Evolutionary conservation across 2,797 vertebrate species (phyloP), one percentile per base, ranked within the genome.

Genomic region (Epinephelus malabaricus): DNA sequence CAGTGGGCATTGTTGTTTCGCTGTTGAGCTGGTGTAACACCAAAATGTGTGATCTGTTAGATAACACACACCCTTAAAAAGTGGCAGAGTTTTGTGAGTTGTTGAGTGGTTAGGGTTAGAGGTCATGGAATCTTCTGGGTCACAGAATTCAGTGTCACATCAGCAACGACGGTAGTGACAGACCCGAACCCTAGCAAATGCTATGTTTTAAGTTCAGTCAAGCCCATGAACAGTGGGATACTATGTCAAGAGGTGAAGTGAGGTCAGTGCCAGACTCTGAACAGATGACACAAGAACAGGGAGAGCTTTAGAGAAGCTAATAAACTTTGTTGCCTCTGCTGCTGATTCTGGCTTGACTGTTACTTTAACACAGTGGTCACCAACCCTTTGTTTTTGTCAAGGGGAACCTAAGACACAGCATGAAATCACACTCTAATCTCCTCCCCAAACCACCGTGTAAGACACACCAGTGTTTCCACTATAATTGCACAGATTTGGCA

Each of bases 241-340:
- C 40, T 38, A 34, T 46, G 18, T 61, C 56, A 14, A 14, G 25
- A 40, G 43, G 18, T 34, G 38, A 47, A 23, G 23, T 15, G 19
- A 34, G 18, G 56, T 68, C 64, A 17, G 54, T n/a, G 34, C 45
- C 45, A 25, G 47, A 64, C 38, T 72, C 49, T 34, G 23, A 47
- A 6, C 51, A 5, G 17, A 34, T 38, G 21, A 58, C 19, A 19
- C 14, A 47, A 47, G 5, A 47, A 15, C 46, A 17, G 46, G 0
- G 43, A 40, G 47, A 61, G 23, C 19, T 60, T 30, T 25, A 17
- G 49, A 46, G 21, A 17, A 23, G 60, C 5, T 25, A 5, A 60
- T 46, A 25, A 64, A 38, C 2, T 62, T 12, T 17, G 4, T 45
- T 30, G 61, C 54, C 3, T 50, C 46, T 23, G 40, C 46, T 38